Percentiles rank a stretch among this genome's conserved stretches.
Evolutionary conservation across 2,797 vertebrate species (phyloP).

Genomic region (Tangara arthus): DNA sequence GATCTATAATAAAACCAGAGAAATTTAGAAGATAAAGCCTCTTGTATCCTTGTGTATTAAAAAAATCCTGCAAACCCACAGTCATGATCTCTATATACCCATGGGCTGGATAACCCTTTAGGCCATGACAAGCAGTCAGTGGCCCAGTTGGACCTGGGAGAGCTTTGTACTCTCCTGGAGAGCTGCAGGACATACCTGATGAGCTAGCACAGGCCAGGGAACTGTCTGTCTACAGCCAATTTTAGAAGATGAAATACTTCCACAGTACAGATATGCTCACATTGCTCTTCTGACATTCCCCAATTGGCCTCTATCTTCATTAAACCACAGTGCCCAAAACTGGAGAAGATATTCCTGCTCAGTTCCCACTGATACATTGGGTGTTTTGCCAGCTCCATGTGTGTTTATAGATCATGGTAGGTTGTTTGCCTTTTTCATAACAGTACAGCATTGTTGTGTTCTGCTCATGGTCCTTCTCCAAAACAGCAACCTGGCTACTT

Average conservation of each 20-base stretch:
- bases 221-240: neutral
- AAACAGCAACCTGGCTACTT: neutral
- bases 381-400: neutral
- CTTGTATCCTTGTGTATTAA: neutral
- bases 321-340: neutral
- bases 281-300: neutral
- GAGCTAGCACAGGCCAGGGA: neutral
- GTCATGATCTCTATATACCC: neutral
- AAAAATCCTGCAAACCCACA: neutral
- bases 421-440: neutral
- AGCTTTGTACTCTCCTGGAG: neutral
- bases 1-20: neutral
- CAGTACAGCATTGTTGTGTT: neutral
- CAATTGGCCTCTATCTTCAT: neutral
- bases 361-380: neutral
- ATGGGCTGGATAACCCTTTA: too few species aligned
- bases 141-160: neutral
- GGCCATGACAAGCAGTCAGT: neutral
- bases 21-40: neutral
- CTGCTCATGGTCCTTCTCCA: neutral
- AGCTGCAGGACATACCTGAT: neutral
- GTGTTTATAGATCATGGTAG: neutral
- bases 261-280: neutral
- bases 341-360: neutral
- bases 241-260: neutral